phyloP scores from a whole-genome alignment of 2,113 vertebrate species.

The Centropus bengalensis region DNA sequence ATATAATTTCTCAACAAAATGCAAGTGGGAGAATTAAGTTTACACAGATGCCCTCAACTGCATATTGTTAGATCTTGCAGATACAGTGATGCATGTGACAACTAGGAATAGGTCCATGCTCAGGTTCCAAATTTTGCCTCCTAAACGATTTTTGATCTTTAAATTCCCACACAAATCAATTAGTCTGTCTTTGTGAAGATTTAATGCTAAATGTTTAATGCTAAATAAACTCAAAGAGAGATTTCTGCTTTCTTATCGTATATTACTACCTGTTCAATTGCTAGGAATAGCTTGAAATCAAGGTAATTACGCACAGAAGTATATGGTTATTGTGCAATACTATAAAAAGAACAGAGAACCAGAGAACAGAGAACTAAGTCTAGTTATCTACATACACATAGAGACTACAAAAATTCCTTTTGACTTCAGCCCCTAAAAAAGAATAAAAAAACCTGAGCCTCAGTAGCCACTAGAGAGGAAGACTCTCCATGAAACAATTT shows the following conservation, averaged over 20 bases:
- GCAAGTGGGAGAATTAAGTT: not conserved
- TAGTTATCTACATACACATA: not conserved
- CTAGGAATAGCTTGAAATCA: not conserved
- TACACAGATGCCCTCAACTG: not conserved
- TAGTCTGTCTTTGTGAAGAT: not conserved
- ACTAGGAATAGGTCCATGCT: not conserved
- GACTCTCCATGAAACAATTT: not conserved
- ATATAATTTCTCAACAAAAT: not conserved
- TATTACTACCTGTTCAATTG: not conserved
- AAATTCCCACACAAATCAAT: not conserved
- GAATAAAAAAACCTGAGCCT: accelerated
- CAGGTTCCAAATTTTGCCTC: not conserved
- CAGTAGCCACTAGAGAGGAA: not conserved
- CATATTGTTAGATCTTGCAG: not conserved
- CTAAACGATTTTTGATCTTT: not conserved
- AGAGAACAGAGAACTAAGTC: not conserved
- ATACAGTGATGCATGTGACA: not conserved
- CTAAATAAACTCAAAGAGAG: not conserved
- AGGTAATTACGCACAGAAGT: not conserved
- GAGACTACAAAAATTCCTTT: not conserved
- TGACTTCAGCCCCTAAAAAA: not conserved
- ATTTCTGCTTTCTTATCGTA: not conserved
- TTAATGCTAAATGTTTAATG: not conserved
- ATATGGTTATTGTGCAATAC: not conserved
- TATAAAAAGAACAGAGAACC: not conserved